These are phyloP conservation scores for Pavo muticus DNA, from an alignment of 2,113 vertebrate genomes.

Conservation along the genomic window DNA sequence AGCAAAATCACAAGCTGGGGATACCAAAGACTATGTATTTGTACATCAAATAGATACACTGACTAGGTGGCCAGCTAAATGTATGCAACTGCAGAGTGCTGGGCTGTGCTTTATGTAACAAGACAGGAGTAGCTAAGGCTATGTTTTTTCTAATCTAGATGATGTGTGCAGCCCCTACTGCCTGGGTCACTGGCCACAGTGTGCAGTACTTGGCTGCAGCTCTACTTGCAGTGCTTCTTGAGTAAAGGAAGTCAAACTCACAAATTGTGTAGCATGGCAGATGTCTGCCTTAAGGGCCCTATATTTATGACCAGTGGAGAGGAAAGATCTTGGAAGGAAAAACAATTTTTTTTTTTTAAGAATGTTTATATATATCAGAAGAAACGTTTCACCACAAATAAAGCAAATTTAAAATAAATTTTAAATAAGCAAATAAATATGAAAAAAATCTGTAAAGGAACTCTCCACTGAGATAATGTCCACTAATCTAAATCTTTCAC, in stretches of 20 bases:
- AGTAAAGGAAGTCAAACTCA: background rate
- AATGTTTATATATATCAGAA: background rate
- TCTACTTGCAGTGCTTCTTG: background rate
- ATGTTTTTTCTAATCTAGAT: background rate
- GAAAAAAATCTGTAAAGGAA: background rate
- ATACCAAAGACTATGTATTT: background rate
- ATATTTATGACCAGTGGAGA: background rate
- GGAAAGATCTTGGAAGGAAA: background rate
- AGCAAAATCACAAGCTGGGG: rapidly evolving
- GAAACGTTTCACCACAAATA: background rate
- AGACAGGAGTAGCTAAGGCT: background rate
- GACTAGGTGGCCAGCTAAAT: background rate
- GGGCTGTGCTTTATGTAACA: background rate
- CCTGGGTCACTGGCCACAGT: background rate
- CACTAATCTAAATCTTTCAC: background rate
- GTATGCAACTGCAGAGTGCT: too few species aligned
- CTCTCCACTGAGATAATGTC: background rate
- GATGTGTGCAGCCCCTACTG: background rate
- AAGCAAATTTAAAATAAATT: background rate
- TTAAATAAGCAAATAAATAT: background rate
- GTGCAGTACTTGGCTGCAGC: background rate
- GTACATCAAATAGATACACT: too few species aligned
- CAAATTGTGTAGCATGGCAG: background rate
- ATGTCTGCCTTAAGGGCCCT: background rate
- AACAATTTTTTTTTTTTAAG: background rate